Percentiles rank a stretch among this genome's conserved stretches.
Conservation (phyloP, 2,888 invertebrate genomes). For the Drosophila yooni region DNA sequence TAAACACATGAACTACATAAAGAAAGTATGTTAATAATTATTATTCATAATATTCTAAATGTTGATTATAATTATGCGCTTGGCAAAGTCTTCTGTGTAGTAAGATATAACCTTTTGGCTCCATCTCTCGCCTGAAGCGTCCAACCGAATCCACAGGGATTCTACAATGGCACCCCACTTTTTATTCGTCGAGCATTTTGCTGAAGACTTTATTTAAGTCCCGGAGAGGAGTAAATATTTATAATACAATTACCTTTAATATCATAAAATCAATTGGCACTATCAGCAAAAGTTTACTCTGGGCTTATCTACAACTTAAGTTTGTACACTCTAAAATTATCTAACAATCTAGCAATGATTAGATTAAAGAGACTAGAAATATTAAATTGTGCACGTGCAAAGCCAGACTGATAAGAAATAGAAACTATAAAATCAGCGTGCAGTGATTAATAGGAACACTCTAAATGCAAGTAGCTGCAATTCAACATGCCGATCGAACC, state of each 20-base stretch:
- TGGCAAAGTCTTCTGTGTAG: not conserved
- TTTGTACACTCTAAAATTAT: not conserved
- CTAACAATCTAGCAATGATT: not conserved
- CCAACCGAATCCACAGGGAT: not conserved
- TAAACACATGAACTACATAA: not conserved
- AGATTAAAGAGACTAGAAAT: not conserved
- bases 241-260: not conserved
- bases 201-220: too few relatives aligned
- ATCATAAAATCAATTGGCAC: too few relatives aligned
- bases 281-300: too few relatives aligned
- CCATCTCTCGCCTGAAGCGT: not conserved
- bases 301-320: not conserved
- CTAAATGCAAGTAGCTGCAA: not conserved
- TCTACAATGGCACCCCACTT: not conserved
- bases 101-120: too few relatives aligned
- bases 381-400: not conserved
- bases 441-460: not conserved
- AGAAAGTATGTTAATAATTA: not conserved
- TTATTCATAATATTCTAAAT: not conserved
- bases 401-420: not conserved
- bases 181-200: too few relatives aligned
- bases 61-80: not conserved
- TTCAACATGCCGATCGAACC: constrained; percentile 3
- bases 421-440: not conserved
- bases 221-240: too few relatives aligned